Evolutionary conservation across 1,140 invertebrate species (phyloP).

Genomic region (Heliconius eleuchia): DNA sequence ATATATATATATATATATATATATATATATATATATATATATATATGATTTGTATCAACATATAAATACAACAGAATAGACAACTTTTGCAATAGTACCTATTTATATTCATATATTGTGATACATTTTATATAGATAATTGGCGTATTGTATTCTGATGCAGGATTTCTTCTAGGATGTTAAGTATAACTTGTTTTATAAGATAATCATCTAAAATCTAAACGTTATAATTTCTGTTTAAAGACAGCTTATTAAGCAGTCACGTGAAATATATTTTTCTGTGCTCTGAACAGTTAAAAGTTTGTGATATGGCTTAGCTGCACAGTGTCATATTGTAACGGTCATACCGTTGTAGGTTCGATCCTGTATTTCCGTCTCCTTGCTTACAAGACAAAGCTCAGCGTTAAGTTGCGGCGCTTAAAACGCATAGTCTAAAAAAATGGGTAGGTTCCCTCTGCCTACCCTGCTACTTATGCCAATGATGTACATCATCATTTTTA

Average conservation of each 20-base stretch:
- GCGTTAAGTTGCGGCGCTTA: too few species aligned
- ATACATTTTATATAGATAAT: conserved; percentile 1
- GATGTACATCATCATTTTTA: background rate
- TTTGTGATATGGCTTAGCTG: too few species aligned
- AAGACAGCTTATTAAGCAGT: background rate
- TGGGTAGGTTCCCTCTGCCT: background rate
- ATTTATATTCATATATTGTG: background rate
- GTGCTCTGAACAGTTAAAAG: background rate
- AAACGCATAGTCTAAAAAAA: too few species aligned
- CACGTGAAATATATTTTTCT: background rate
- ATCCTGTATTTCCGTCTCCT: too few species aligned
- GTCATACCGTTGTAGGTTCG: too few species aligned
- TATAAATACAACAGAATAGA: too few species aligned
- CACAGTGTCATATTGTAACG: background rate
- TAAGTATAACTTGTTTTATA: background rate
- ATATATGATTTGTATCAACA: too few species aligned
- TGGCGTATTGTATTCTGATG: background rate
- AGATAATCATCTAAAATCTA: background rate
- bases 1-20: too few species aligned
- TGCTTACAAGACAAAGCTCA: too few species aligned
- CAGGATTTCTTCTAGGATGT: conserved; percentile 28
- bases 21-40: too few species aligned
- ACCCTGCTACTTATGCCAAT: background rate
- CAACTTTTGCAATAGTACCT: background rate
- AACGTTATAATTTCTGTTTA: background rate